These are phyloP conservation scores for Poecilia velifera DNA, from an alignment of 2,797 vertebrate species.

Conservation along the genomic window DNA sequence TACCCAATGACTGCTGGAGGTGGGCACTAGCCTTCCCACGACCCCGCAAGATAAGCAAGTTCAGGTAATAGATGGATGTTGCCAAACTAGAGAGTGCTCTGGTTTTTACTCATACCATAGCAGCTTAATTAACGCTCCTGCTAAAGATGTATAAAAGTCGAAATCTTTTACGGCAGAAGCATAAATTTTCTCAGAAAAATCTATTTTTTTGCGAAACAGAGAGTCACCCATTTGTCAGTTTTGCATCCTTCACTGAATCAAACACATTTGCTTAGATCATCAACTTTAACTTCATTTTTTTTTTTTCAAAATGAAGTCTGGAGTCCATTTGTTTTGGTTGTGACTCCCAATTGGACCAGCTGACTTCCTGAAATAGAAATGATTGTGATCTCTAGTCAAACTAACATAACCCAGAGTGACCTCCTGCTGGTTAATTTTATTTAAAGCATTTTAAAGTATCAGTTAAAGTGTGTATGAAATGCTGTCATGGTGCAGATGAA, in stretches of 20 bases:
- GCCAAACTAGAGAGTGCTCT: neutral
- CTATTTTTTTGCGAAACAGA: neutral
- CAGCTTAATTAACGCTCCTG: neutral
- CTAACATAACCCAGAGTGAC: neutral
- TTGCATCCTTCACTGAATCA: neutral
- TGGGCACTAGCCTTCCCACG: neutral
- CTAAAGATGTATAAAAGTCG: neutral
- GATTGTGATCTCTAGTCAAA: neutral
- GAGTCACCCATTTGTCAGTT: neutral
- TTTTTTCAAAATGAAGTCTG: neutral
- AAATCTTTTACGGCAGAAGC: neutral
- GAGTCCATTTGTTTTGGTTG: neutral
- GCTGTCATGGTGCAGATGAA: neutral
- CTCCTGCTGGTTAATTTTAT: neutral
- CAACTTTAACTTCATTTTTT: neutral
- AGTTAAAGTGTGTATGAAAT: neutral
- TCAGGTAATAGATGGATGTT: neutral
- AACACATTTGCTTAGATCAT: neutral
- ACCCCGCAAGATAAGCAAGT: neutral
- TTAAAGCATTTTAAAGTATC: neutral
- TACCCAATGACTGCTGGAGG: neutral
- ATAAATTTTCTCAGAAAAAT: neutral
- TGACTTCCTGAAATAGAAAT: neutral
- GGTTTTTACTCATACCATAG: neutral
- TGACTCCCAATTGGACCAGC: neutral